phyloP scores from a whole-genome alignment of 2,888 invertebrate genomes.

The Diplazon laetatorius region DNA sequence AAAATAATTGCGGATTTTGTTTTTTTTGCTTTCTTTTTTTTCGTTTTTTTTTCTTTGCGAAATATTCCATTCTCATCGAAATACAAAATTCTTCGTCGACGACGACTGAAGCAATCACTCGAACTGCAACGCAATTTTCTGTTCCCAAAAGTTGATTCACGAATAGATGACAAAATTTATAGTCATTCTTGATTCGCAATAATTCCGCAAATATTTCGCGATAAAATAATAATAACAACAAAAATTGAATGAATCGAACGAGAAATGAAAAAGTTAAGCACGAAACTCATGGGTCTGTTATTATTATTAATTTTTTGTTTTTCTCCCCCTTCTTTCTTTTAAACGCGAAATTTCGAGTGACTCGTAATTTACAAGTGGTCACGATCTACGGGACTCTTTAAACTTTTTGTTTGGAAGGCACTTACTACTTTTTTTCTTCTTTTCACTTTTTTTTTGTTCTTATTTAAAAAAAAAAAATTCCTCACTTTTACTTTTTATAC shows the following conservation, averaged over 20 bases:
- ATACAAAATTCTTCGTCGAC: conserved; percentile 66
- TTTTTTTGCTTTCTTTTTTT: no score
- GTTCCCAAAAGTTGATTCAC: no score
- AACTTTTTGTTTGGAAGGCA: conserved; percentile 86
- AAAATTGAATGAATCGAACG: no score
- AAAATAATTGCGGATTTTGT: conserved; percentile 64
- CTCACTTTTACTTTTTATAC: no score
- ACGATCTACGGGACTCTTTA: conserved; percentile 82
- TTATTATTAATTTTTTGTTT: conserved; percentile 41
- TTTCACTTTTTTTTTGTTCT: conserved; percentile 82
- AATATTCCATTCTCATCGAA: conserved; percentile 57
- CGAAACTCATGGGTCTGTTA: conserved; percentile 49
- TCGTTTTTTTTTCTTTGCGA: conserved; percentile 51
- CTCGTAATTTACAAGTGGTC: conserved; percentile 81
- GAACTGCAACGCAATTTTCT: not conserved
- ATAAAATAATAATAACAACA: conserved; percentile 33
- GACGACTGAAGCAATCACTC: conserved; percentile 60
- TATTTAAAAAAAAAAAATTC: no score
- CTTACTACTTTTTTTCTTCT: conserved; percentile 89
- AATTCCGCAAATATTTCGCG: conserved; percentile 27
- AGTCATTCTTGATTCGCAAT: no score
- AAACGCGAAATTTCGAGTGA: conserved; percentile 79
- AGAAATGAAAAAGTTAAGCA: conserved; percentile 39
- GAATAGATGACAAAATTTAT: no score
- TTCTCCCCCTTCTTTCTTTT: conserved; percentile 58